phyloP scores from a whole-genome alignment of 2,113 vertebrate species.

The Mus musculus region DNA sequence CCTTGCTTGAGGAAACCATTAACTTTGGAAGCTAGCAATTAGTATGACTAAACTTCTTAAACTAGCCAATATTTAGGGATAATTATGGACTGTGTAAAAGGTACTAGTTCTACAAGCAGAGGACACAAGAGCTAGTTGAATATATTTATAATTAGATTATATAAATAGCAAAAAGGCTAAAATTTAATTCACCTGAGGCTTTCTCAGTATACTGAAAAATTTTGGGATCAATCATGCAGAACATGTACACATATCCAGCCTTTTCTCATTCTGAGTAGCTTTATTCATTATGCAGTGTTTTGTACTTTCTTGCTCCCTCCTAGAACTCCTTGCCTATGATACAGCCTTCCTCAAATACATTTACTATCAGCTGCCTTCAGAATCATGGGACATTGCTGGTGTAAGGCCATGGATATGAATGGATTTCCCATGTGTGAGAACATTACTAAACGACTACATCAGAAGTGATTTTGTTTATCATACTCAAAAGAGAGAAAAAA shows the following conservation, averaged over 20 bases:
- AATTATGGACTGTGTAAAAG: conserved; percentile 56
- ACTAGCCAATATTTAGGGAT: conserved; percentile 58
- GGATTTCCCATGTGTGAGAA: not conserved
- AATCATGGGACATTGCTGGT: not conserved
- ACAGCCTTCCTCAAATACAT: not conserved
- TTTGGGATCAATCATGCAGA: conserved; percentile 12
- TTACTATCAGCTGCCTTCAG: not conserved
- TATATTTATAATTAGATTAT: conserved; percentile 51
- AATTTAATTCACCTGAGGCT: conserved; percentile 7
- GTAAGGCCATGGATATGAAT: not conserved
- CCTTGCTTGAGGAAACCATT: conserved; percentile 75
- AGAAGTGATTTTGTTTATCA: not conserved
- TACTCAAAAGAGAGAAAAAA: not conserved
- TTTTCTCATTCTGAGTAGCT: conserved; percentile 37
- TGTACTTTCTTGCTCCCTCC: not conserved
- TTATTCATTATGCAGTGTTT: not conserved
- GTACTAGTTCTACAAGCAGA: conserved; percentile 26
- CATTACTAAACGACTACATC: not conserved
- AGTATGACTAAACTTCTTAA: conserved; percentile 69
- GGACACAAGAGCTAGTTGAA: not conserved
- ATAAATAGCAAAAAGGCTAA: not conserved
- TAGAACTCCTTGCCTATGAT: not conserved
- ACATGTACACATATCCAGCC: not conserved
- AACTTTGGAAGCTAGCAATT: conserved; percentile 66
- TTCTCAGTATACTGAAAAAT: conserved; percentile 14